Evolutionary conservation across 2,797 vertebrate species (phyloP), one percentile per base, ranked within the genome.

Genomic region (Taenioides sp.): DNA sequence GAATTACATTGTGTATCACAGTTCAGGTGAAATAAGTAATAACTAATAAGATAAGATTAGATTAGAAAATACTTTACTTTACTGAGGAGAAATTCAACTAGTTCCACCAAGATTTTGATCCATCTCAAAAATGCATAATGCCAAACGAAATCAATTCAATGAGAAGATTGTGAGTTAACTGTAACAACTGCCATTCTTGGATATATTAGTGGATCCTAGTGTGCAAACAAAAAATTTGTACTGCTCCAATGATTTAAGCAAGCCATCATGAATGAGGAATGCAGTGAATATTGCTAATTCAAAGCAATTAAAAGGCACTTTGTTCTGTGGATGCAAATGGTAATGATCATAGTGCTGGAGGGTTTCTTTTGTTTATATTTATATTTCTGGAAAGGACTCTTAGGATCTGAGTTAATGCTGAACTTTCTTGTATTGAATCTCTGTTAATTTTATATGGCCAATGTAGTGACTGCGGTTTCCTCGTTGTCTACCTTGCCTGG

Each of bases 221-320:
- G 34, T 40, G 23, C 57, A 71, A 62, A 62, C 10, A 68, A 7
- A 71, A 37, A 47, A 31, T 71, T 37, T 57, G 72, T 54, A 18
- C 5, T 40, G 68, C 40, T 11, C 12, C 22, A 54, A 40, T 54
- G 7, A 72, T 70, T 55, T 69, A 27, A 55, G 54, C 1, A 63
- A 37, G 49, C 47, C 12, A 37, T 52, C 65, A 43, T 49, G 78
- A 76, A 78, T 82, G n/a, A 60, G 59, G n/a, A 7, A 25, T 14
- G 9, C 25, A 10, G 25, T 5, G 57, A 73, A 71, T 57, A 25
- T 49, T 77, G 34, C 34, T 34, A 77, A 71, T 47, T 37, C 60
- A 16, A 34, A 23, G 28, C 67, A 40, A 11, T 50, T 66, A 5
- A 23, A 71, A 37, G 23, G 47, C 52, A 23, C 10, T 62, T n/a